Percentiles rank a stretch among this genome's conserved stretches.
phyloP scores from a whole-genome alignment of 2,888 invertebrate genomes.

The Rhodophaea formosa region DNA sequence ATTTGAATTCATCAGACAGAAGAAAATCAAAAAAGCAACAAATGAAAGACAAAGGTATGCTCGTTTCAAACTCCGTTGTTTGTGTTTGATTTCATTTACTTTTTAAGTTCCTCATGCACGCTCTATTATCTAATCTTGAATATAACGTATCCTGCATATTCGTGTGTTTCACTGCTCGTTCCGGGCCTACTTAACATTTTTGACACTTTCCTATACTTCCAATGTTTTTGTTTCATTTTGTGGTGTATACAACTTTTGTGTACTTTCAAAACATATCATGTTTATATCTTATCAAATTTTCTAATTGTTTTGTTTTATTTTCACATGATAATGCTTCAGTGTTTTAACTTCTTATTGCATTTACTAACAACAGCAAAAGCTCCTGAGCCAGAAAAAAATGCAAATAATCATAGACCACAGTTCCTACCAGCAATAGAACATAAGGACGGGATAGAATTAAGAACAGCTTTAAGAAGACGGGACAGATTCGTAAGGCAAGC shows the following conservation, averaged over 20 bases:
- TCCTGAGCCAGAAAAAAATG: conserved; percentile 50
- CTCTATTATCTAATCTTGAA: no score
- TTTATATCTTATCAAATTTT: background rate
- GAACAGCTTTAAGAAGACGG: conserved; percentile 88
- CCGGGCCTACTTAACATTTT: no score
- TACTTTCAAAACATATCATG: background rate
- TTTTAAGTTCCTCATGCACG: background rate
- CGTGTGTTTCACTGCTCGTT: no score
- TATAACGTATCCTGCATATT: no score
- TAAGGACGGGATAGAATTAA: conserved; percentile 85
- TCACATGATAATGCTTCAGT: background rate
- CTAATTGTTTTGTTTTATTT: background rate
- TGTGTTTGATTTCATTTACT: conserved; percentile 28
- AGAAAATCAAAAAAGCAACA: conserved; percentile 85
- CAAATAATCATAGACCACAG: conserved; percentile 43
- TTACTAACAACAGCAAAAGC: conserved; percentile 65
- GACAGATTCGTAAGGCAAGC: conserved; percentile 92
- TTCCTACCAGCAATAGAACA: conserved; percentile 58
- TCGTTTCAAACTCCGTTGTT: conserved; percentile 37
- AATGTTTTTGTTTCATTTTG: background rate
- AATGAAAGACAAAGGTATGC: conserved; percentile 88
- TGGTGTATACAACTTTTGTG: background rate
- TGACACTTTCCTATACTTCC: background rate
- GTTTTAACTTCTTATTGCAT: conserved; percentile 35
- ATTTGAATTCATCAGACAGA: conserved; percentile 82